phyloP scores from a whole-genome alignment of 2,113 vertebrate genomes.

The Podarcis raffonei region DNA sequence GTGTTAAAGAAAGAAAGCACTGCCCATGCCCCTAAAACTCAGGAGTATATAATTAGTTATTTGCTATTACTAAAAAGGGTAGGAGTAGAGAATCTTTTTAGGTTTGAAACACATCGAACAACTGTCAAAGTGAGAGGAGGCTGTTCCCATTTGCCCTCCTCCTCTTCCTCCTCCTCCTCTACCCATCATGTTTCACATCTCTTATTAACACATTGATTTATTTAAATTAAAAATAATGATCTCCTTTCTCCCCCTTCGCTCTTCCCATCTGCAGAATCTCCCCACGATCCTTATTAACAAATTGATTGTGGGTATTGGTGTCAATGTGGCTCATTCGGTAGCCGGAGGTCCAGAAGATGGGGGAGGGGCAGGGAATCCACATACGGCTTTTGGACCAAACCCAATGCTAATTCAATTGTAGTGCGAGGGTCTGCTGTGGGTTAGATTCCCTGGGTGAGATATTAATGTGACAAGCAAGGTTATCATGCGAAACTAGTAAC shows the following conservation, averaged over 20 bases:
- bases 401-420: slow-evolving; percentile 41
- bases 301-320: slow-evolving; percentile 69
- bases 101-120: slow-evolving; percentile 56
- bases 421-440: slow-evolving; percentile 54
- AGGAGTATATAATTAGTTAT: slow-evolving; percentile 69
- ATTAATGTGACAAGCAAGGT: slow-evolving; percentile 3
- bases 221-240: slow-evolving; percentile 77
- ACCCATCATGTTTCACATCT: slow-evolving; percentile 38
- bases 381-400: slow-evolving; percentile 51
- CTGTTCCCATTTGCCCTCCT: slow-evolving; percentile 41
- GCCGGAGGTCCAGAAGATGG: slow-evolving; percentile 62
- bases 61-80: slow-evolving; percentile 71
- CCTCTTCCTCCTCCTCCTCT: slow-evolving; percentile 22
- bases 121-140: slow-evolving; percentile 25
- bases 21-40: slow-evolving; percentile 63
- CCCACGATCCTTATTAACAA: slow-evolving; percentile 64
- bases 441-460: not conserved
- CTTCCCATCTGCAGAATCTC: slow-evolving; percentile 58
- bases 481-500: not conserved
- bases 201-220: slow-evolving; percentile 70
- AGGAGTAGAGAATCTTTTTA: slow-evolving; percentile 56
- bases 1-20: slow-evolving; percentile 70
- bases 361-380: slow-evolving; percentile 59
- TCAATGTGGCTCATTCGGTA: slow-evolving; percentile 70
- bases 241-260: slow-evolving; percentile 44